A percentile compares a stretch with the other conserved stretches of the same genome.
Evolutionary conservation across 2,888 invertebrate species (phyloP).

Genomic region (Congeria kusceri): DNA sequence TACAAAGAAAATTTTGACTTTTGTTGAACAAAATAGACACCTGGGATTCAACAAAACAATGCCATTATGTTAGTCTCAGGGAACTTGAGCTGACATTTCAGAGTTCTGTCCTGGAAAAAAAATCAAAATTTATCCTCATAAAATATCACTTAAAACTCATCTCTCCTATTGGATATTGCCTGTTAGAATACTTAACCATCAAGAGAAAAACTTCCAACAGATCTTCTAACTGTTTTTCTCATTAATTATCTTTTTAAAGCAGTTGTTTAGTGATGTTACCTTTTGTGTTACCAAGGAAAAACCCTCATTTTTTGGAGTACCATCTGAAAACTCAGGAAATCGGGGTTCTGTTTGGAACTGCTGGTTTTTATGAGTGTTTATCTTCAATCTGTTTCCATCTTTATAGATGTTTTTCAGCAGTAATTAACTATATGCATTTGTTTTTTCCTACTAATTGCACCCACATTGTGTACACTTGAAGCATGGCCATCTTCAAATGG

Average conservation of each 20-base stretch:
- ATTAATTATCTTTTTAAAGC: conserved; percentile 51
- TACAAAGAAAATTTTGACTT: too few species aligned
- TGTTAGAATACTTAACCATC: conserved; percentile 1
- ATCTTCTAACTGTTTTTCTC: conserved; percentile 61
- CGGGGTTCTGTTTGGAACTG: conserved; percentile 11
- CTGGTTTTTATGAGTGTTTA: conserved; percentile 39
- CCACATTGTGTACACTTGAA: too few species aligned
- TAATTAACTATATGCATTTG: conserved; percentile 29
- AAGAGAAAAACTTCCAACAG: conserved; percentile 13
- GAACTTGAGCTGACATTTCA: too few species aligned
- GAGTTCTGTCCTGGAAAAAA: too few species aligned
- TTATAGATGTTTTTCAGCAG: conserved; percentile 37
- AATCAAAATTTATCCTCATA: too few species aligned
- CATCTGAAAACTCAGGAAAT: conserved; percentile 21
- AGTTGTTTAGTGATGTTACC: conserved; percentile 61
- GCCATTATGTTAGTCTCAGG: too few species aligned
- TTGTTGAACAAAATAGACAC: too few species aligned
- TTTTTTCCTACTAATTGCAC: too few species aligned
- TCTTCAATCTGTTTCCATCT: conserved; percentile 40
- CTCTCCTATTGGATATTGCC: background rate
- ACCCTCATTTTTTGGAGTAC: conserved; percentile 41
- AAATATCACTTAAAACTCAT: conserved; percentile 2
- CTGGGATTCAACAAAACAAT: too few species aligned
- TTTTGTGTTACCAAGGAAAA: conserved; percentile 44
- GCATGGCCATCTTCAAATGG: too few species aligned